A percentile compares a stretch with the other conserved stretches of the same genome.
phyloP scores from a whole-genome alignment of 2,797 vertebrate genomes.

The Poeciliopsis paucimaculata region DNA sequence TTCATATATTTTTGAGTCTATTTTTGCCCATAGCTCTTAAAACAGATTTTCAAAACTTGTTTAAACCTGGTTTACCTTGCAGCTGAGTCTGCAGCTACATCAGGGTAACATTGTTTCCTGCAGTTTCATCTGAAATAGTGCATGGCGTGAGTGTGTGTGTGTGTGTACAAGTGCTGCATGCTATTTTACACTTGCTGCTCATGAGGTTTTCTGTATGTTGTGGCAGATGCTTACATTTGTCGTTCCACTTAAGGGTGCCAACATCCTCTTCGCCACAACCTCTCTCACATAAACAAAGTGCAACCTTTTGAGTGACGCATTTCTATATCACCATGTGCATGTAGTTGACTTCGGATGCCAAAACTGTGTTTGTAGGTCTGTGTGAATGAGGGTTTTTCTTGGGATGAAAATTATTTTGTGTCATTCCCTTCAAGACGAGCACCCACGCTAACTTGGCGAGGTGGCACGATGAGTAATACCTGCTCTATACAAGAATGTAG shows the following conservation, averaged over 20 bases:
- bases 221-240: not conserved
- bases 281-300: not conserved
- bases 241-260: not conserved
- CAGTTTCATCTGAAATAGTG: constrained; percentile 3
- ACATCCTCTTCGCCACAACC: not conserved
- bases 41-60: constrained; percentile 17
- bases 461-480: constrained; percentile 36
- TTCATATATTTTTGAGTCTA: not conserved
- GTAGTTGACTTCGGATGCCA: not conserved
- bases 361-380: not conserved
- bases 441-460: constrained; percentile 6
- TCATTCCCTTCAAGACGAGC: constrained; percentile 25
- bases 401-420: constrained; percentile 10
- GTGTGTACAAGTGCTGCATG: not conserved
- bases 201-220: constrained; percentile 22
- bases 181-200: not conserved
- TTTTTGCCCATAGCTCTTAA: not conserved
- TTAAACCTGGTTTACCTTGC: constrained; percentile 17
- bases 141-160: not conserved
- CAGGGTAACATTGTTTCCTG: constrained; percentile 31
- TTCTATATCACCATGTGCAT: not conserved
- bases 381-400: not conserved
- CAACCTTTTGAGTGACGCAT: not conserved
- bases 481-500: not conserved
- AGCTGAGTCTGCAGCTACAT: constrained; percentile 41